A percentile compares a stretch with the other conserved stretches of the same genome.
Evolutionary conservation across 2,113 vertebrate genomes (phyloP).

Genomic region (Coptodon rendalli): DNA sequence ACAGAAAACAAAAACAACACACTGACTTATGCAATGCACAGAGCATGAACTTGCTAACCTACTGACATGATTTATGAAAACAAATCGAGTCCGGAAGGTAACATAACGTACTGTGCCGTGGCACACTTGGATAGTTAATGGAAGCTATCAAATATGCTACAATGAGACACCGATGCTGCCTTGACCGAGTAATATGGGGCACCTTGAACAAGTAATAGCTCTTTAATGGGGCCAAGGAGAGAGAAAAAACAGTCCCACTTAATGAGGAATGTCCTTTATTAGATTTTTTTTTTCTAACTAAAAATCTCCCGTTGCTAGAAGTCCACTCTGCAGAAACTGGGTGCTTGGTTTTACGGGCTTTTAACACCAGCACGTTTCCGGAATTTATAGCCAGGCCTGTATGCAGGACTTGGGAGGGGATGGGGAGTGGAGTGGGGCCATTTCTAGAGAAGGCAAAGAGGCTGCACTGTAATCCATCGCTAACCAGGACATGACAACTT

Average conservation of each 20-base stretch:
- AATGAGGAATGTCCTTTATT: slow-evolving; percentile 63
- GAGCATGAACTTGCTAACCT: background rate
- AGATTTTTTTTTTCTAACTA: slow-evolving; percentile 22
- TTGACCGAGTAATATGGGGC: slow-evolving; percentile 46
- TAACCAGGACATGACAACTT: slow-evolving; percentile 17
- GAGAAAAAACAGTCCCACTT: slow-evolving; percentile 56
- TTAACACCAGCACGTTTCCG: slow-evolving; percentile 53
- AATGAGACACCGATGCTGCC: slow-evolving; percentile 5
- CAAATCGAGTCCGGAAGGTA: background rate
- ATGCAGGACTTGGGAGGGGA: slow-evolving; percentile 6
- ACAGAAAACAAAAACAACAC: slow-evolving; percentile 9
- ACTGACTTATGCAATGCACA: background rate
- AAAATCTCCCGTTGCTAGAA: slow-evolving; percentile 45
- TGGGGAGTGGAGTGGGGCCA: background rate
- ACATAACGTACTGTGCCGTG: background rate
- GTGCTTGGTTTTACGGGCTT: slow-evolving; percentile 53
- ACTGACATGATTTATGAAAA: background rate
- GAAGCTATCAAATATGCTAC: slow-evolving; percentile 13
- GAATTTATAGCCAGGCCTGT: slow-evolving; percentile 56
- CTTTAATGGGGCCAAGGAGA: slow-evolving; percentile 65
- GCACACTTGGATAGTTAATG: background rate
- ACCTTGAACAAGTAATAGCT: slow-evolving; percentile 60
- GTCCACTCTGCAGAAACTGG: slow-evolving; percentile 26
- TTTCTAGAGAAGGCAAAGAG: background rate
- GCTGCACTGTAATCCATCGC: background rate